A percentile compares a stretch with the other conserved stretches of the same genome.
Evolutionary conservation across 1,140 invertebrate genomes (phyloP).

Genomic region (Drosophila ironensis): DNA sequence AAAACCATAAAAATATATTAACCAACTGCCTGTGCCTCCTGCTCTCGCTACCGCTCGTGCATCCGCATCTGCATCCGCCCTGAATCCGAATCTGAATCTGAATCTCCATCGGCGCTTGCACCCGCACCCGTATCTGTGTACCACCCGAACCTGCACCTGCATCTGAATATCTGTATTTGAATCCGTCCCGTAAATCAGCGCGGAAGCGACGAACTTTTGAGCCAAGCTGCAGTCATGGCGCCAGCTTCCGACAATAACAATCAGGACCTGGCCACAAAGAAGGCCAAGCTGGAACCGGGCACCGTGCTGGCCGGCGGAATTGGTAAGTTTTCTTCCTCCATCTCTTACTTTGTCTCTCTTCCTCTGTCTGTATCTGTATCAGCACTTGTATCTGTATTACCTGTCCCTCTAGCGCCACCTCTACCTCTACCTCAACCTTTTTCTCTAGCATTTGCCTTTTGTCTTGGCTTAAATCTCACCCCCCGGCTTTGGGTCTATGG

Average conservation of each 20-base stretch:
- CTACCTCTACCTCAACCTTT: constrained; percentile 1
- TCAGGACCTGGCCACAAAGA: constrained; percentile 94
- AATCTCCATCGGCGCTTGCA: not conserved
- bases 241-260: constrained; percentile 96
- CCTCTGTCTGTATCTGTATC: constrained; percentile 4
- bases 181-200: constrained; percentile 91
- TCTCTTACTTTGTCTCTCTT: not conserved
- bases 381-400: constrained; percentile 5
- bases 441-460: constrained; percentile 4
- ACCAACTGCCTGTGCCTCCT: constrained; percentile 45
- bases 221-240: constrained; percentile 96
- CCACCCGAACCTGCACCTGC: constrained; percentile 4
- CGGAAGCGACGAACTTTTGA: constrained; percentile 96
- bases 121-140: constrained; percentile 4
- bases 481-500: not conserved
- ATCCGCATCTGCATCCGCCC: constrained; percentile 41
- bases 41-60: constrained; percentile 45
- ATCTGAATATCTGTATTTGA: constrained; percentile 21
- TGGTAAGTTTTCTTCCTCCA: constrained; percentile 67
- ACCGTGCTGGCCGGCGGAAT: constrained; percentile 80
- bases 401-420: constrained; percentile 4
- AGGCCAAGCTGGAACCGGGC: constrained; percentile 86
- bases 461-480: not conserved
- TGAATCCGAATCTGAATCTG: constrained; percentile 22
- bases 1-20: constrained; percentile 39